Evolutionary conservation across 1,140 invertebrate species (phyloP).

Genomic region (Anastatus disparis): DNA sequence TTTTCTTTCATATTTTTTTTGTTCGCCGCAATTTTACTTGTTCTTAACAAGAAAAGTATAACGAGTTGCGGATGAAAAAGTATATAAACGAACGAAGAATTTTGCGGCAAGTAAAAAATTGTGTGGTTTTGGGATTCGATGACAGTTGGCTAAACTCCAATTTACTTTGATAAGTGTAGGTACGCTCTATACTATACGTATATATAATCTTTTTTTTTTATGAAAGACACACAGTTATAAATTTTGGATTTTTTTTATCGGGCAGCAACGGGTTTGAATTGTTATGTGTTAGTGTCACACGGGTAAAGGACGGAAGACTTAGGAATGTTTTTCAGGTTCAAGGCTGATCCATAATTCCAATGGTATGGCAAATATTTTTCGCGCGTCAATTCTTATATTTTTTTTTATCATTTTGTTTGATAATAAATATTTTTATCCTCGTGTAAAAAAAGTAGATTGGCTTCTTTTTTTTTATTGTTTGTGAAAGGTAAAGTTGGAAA

Average conservation of each 20-base stretch:
- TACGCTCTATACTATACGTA: background rate
- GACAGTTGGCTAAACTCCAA: conserved; percentile 26
- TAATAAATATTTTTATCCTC: no score
- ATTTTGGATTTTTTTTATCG: background rate
- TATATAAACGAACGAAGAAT: background rate
- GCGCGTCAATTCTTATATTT: no score
- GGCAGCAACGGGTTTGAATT: no score
- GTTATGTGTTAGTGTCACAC: no score
- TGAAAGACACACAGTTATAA: background rate
- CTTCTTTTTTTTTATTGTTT: no score
- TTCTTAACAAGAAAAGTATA: background rate
- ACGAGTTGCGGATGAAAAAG: background rate
- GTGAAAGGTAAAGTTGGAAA: no score
- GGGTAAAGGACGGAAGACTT: background rate
- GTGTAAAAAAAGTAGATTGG: no score
- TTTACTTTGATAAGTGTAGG: background rate
- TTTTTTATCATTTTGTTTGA: no score
- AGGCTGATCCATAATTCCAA: no score
- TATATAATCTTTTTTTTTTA: background rate
- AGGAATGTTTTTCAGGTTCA: conserved; percentile 16
- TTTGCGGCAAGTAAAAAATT: background rate
- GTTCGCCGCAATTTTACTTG: background rate
- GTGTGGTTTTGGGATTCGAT: background rate
- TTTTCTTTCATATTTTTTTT: background rate
- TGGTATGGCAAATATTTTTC: no score